Conservation (phyloP, 2,113 vertebrate species). For the Alces alces region DNA sequence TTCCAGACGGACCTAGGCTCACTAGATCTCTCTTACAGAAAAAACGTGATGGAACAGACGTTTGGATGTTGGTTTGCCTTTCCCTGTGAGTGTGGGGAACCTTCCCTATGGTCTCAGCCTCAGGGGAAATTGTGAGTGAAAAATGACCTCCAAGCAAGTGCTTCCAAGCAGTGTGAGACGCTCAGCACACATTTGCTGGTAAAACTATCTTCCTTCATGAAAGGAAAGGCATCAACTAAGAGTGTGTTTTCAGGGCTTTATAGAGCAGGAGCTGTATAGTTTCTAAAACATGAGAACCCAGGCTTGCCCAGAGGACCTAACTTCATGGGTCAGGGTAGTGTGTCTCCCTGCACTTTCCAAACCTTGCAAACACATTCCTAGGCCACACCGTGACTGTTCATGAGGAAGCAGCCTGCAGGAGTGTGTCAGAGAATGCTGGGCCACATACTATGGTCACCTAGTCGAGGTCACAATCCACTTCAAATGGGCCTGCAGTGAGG, state of each 20-base stretch:
- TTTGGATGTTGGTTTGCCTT: background rate
- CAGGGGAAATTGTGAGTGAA: background rate
- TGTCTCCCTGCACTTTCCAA: background rate
- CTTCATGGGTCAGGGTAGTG: background rate
- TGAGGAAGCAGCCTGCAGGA: background rate
- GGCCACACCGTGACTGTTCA: rapidly evolving
- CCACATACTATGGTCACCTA: background rate
- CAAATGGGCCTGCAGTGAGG: background rate
- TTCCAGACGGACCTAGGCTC: background rate
- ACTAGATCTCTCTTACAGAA: background rate
- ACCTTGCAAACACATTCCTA: background rate
- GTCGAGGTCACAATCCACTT: background rate
- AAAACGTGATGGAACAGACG: background rate
- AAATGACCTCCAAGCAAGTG: background rate
- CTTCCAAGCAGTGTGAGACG: background rate
- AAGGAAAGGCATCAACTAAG: background rate
- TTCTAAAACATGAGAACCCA: background rate
- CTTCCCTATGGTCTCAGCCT: background rate
- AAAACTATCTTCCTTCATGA: background rate
- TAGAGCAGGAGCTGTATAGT: background rate
- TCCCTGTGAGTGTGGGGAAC: background rate
- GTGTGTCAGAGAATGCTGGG: background rate
- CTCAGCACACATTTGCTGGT: background rate
- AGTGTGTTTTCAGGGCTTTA: background rate
- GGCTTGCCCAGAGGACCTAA: background rate